These are phyloP conservation scores for Centruroides sculpturatus DNA, from an alignment of 1,140 invertebrate genomes.

Conservation along the genomic window DNA sequence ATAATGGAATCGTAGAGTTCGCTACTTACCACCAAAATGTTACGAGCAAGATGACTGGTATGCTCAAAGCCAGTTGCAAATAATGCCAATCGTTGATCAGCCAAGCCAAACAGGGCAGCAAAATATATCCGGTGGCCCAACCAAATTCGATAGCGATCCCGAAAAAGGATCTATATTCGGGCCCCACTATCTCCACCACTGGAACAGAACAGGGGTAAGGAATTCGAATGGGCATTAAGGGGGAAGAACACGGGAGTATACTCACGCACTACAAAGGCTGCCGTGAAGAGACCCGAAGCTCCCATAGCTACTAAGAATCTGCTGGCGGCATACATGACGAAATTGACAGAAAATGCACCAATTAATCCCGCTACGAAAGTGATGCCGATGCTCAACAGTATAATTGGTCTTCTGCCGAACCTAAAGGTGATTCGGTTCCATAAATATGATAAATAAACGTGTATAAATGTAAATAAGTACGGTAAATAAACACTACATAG, in stretches of 20 bases:
- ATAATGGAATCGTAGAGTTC: too few species aligned
- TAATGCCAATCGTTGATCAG: slow-evolving; percentile 55
- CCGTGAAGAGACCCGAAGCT: slow-evolving; percentile 2
- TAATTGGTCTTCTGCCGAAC: slow-evolving; percentile 6
- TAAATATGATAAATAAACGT: too few species aligned
- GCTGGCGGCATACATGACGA: slow-evolving; percentile 5
- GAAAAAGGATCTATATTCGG: slow-evolving; percentile 51
- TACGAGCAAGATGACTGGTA: slow-evolving; percentile 1
- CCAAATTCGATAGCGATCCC: slow-evolving; percentile 61
- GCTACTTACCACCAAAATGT: background rate
- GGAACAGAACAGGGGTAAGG: slow-evolving; percentile 9
- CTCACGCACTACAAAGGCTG: slow-evolving; percentile 9
- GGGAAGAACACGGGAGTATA: background rate
- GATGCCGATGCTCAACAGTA: background rate
- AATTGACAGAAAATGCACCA: slow-evolving; percentile 6
- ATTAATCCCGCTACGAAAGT: slow-evolving; percentile 2
- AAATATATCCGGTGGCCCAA: slow-evolving; percentile 57
- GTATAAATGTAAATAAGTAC: too few species aligned
- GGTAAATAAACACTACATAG: too few species aligned
- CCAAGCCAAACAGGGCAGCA: slow-evolving; percentile 53
- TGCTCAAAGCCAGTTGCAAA: slow-evolving; percentile 52
- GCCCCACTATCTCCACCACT: slow-evolving; percentile 74
- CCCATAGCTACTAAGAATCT: slow-evolving; percentile 9
- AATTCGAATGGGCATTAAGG: too few species aligned
- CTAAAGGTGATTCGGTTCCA: background rate